Evolutionary conservation across 2,113 vertebrate genomes (phyloP).

Genomic region (Gallinago paraguaiae): DNA sequence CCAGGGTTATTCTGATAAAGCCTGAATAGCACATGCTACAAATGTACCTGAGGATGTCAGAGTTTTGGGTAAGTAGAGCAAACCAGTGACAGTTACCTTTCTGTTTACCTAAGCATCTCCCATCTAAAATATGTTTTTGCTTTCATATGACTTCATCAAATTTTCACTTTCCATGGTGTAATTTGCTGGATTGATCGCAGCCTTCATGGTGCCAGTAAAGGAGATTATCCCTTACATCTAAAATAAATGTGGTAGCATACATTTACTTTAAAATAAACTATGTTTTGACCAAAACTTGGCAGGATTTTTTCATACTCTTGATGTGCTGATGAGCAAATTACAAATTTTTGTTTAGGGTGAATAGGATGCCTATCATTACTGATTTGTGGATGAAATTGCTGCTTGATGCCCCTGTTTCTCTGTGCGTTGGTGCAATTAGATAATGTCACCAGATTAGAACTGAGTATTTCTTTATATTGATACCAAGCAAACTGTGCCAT

Average conservation of each 20-base stretch:
- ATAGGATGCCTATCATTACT: neutral
- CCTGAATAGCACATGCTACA: neutral
- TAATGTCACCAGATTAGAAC: neutral
- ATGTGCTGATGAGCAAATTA: neutral
- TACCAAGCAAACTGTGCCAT: neutral
- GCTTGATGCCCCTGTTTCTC: neutral
- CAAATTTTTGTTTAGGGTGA: neutral
- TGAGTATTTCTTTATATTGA: neutral
- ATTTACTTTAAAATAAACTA: neutral
- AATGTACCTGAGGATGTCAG: neutral
- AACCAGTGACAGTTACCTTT: neutral
- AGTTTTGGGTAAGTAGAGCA: neutral
- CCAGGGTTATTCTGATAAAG: neutral
- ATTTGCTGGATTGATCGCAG: neutral
- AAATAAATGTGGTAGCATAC: neutral
- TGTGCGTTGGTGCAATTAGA: neutral
- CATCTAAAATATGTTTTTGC: neutral
- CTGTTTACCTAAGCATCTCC: neutral
- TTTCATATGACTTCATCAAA: neutral
- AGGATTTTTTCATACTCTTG: neutral
- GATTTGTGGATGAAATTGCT: neutral
- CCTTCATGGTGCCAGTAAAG: neutral
- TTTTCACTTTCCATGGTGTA: neutral
- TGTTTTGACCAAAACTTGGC: constrained; percentile 16
- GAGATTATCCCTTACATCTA: neutral